A percentile compares a stretch with the other conserved stretches of the same genome.
These are phyloP conservation scores for Meda fulgida DNA, from an alignment of 2,797 vertebrate genomes.

Conservation along the genomic window DNA sequence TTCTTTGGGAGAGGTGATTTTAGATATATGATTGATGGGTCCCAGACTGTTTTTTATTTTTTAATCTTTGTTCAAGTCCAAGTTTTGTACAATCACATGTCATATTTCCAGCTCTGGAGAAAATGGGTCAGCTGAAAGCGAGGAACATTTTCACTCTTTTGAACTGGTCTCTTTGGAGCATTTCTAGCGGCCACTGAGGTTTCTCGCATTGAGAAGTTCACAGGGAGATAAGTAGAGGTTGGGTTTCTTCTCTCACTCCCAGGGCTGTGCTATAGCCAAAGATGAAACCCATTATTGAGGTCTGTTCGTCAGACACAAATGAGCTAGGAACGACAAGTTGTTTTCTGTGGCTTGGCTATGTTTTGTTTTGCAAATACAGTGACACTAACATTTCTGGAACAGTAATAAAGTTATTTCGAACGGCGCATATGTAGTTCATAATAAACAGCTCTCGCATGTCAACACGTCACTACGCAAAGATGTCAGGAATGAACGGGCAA, in stretches of 20 bases:
- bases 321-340: constrained; percentile 67
- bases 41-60: background rate
- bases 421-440: constrained; percentile 61
- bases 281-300: constrained; percentile 69
- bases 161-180: background rate
- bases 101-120: background rate
- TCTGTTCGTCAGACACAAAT: constrained; percentile 70
- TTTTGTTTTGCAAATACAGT: constrained; percentile 77
- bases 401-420: constrained; percentile 76
- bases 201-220: constrained; percentile 45
- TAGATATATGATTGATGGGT: constrained; percentile 23
- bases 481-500: constrained; percentile 59
- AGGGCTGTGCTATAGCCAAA: constrained; percentile 65
- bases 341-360: constrained; percentile 75
- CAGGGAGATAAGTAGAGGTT: constrained; percentile 40
- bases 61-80: constrained; percentile 18
- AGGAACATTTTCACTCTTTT: background rate
- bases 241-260: constrained; percentile 41
- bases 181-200: constrained; percentile 44
- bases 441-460: constrained; percentile 59
- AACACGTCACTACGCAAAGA: constrained; percentile 54
- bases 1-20: background rate
- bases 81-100: background rate
- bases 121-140: constrained; percentile 1
- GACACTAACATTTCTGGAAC: constrained; percentile 69